Evolutionary conservation across 2,888 invertebrate species (phyloP), one percentile per base, ranked within the genome.

Genomic region (Drosophila dives): DNA sequence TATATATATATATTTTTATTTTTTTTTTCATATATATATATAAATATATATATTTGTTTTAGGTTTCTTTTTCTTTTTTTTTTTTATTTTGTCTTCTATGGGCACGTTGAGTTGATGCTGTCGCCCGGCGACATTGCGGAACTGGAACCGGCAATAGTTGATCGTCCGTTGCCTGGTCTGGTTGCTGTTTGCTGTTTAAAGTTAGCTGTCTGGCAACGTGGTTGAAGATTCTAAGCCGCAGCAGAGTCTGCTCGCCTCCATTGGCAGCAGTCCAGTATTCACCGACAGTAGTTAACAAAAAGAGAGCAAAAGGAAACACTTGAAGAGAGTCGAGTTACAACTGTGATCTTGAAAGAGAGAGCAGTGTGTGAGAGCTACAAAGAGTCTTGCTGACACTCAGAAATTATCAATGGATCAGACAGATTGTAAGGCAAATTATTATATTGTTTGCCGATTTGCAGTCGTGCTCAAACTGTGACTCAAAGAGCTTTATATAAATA

Each of bases 101-200:
- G 77, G 72, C 68, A 68, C 72, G 69, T 74, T 81, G 82, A 81
- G 82, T 70, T 79, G 79, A 79, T 80, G 80, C 89, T 89, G 86
- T 86, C 86, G 85, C 86, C 79, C 67, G 89, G 79, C 86, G 84
- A 89, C 88, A 85, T 88, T 85, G 83, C 84, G 84, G 84, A 85
- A 88, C 86, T 88, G 86, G 77, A 75, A 83, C 84, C 80, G 74
- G 86, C 78, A 72, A 80, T 80, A 80, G 83, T 82, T 80, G 79
- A 72, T 80, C 67, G 80, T 78, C 68, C 72, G 65, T 62, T 55
- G 69, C 63, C 59, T 45, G 58, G 55, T 40, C 68, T 58, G 65
- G 83, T 74, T 62, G 55, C 33, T 58, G 73, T 59, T 45, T 40
- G 67, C 26, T 53, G 64, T 36, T 49, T n/a, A 49, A 53, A 45